phyloP scores from a whole-genome alignment of 2,113 vertebrate species.

The Tricholaema leucomelas region DNA sequence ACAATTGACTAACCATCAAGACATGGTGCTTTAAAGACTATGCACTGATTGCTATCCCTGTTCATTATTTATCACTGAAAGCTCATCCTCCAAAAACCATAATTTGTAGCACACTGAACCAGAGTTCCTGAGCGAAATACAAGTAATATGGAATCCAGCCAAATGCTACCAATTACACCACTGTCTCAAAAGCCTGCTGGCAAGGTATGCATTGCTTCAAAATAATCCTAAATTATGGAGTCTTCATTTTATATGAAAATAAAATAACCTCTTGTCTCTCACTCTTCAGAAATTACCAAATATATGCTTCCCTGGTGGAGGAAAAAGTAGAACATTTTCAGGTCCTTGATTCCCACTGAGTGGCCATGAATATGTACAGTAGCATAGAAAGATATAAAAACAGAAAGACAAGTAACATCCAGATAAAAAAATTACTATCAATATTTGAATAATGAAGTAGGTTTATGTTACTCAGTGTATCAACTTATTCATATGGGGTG shows the following conservation, averaged over 20 bases:
- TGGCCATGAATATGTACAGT: background rate
- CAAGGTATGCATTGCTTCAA: background rate
- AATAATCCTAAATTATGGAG: background rate
- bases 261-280: background rate
- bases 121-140: background rate
- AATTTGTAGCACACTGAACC: background rate
- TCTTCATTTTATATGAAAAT: background rate
- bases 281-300: background rate
- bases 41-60: background rate
- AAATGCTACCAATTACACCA: background rate
- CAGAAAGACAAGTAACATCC: background rate
- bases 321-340: background rate
- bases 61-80: background rate
- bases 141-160: background rate
- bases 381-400: background rate
- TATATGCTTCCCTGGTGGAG: background rate
- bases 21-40: background rate
- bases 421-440: background rate
- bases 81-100: background rate
- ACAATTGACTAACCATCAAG: background rate
- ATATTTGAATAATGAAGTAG: conserved; percentile 41
- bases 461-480: conserved; percentile 50
- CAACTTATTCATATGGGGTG: conserved; percentile 40
- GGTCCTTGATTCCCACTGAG: background rate
- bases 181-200: background rate